Evolutionary conservation across 2,113 vertebrate species (phyloP).

Genomic region (Pelecanoides urinatrix): DNA sequence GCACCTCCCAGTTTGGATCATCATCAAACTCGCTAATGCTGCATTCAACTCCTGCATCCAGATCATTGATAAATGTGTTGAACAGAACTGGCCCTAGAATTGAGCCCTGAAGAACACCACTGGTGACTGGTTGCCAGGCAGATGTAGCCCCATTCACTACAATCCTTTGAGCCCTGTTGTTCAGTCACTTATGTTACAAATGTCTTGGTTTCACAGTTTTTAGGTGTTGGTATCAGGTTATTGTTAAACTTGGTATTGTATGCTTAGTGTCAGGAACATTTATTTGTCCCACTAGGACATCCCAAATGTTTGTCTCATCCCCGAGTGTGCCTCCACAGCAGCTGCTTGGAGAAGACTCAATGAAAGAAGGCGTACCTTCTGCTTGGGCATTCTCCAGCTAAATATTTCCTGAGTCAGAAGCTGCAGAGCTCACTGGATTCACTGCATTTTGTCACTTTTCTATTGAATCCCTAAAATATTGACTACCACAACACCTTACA

Average conservation of each 20-base stretch:
- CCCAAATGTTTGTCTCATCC: neutral
- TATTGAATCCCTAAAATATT: neutral
- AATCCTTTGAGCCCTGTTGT: neutral
- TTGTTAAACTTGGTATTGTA: neutral
- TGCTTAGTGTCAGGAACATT: neutral
- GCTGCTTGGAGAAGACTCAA: neutral
- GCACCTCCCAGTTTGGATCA: neutral
- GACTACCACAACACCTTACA: neutral
- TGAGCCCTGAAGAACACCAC: rapidly evolving
- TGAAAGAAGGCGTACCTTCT: neutral
- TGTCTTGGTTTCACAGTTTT: neutral
- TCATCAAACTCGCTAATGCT: neutral
- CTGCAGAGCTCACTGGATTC: neutral
- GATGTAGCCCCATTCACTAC: too few relatives aligned
- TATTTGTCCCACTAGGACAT: neutral
- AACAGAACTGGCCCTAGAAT: neutral
- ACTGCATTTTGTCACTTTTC: neutral
- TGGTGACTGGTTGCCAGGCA: rapidly evolving
- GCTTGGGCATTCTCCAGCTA: neutral
- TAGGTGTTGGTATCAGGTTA: too few relatives aligned
- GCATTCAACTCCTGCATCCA: neutral
- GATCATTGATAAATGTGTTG: neutral
- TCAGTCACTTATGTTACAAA: rapidly evolving
- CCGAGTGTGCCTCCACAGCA: neutral
- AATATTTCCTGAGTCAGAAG: neutral